Percentiles rank a stretch among this genome's conserved stretches.
Evolutionary conservation across 92 coral and sea anemone species (phyloP).

Genomic region (Actinostola sp.): DNA sequence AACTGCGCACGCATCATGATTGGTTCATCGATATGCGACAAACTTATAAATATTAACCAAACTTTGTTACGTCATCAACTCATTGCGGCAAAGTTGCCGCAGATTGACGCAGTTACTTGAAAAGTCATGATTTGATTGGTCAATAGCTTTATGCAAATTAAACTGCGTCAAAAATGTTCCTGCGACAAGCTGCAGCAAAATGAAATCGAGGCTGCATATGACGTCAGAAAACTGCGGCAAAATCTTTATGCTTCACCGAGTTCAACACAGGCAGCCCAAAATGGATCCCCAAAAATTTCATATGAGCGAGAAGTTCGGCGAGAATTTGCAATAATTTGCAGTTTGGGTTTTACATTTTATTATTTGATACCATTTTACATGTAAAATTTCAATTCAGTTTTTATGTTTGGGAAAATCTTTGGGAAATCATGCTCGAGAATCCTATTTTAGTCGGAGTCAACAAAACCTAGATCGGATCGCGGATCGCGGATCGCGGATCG

Average conservation of each 20-base stretch:
- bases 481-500: no score
- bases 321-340: no score
- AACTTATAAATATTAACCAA: slow-evolving; percentile 10
- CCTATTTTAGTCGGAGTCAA: no score
- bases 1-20: slow-evolving; percentile 6
- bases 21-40: slow-evolving; percentile 22
- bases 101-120: slow-evolving; percentile 19
- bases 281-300: background rate
- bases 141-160: background rate
- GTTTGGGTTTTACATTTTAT: background rate
- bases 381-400: no score
- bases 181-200: slow-evolving; percentile 37
- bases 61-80: slow-evolving; percentile 13
- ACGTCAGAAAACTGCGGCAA: slow-evolving; percentile 29
- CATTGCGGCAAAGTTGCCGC: slow-evolving; percentile 5
- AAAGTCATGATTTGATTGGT: background rate
- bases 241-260: slow-evolving; percentile 1
- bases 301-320: no score
- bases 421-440: background rate
- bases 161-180: slow-evolving; percentile 10
- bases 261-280: slow-evolving; percentile 11
- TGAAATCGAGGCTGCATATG: background rate
- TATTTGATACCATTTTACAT: no score
- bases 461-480: no score
- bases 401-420: background rate